phyloP scores from a whole-genome alignment of 2,888 invertebrate genomes.

The Flexamia atlantica region DNA sequence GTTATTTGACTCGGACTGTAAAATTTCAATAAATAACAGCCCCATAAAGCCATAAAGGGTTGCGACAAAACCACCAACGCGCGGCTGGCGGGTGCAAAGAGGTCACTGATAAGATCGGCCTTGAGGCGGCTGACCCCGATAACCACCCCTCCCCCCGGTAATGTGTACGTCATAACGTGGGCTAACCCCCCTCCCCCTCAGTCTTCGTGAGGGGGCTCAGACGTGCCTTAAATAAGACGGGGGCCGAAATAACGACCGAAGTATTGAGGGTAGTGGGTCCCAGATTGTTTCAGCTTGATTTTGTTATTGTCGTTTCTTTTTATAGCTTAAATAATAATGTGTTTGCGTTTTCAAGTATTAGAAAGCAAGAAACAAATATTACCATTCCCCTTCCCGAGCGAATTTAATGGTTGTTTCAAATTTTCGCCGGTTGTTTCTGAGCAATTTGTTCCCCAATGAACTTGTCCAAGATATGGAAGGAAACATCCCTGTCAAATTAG shows the following conservation, averaged over 20 bases:
- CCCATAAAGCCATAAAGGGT: background rate
- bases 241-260: background rate
- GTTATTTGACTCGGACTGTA: no score
- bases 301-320: no score
- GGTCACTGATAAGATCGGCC: slow-evolving; percentile 40
- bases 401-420: no score
- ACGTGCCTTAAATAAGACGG: slow-evolving; percentile 1
- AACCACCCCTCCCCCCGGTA: background rate
- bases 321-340: no score
- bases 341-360: no score
- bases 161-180: slow-evolving; percentile 17
- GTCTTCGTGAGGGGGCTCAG: background rate
- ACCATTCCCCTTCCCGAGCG: no score
- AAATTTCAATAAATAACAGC: no score
- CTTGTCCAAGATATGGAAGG: no score
- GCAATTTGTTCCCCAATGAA: no score
- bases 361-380: no score
- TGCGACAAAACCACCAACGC: background rate
- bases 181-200: background rate
- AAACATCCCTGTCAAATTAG: no score
- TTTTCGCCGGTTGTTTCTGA: no score
- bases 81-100: slow-evolving; percentile 1
- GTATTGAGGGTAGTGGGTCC: background rate
- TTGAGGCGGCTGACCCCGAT: slow-evolving; percentile 38
- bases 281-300: background rate